A percentile compares a stretch with the other conserved stretches of the same genome.
These are phyloP conservation scores for Drosophila macrospina DNA, from an alignment of 2,888 invertebrate genomes.

Conservation along the genomic window DNA sequence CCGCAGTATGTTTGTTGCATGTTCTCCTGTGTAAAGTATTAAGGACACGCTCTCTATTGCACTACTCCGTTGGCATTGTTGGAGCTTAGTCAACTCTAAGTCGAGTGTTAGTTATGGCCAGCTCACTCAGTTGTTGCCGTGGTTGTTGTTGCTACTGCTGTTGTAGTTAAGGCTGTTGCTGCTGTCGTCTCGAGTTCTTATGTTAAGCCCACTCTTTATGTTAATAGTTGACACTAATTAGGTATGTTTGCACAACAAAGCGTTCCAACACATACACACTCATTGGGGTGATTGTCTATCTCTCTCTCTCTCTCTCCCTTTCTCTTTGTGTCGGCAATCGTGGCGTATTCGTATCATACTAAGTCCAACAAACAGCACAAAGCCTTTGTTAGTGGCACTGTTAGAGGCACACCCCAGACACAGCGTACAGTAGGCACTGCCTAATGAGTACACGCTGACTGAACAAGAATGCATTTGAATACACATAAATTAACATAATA, in stretches of 20 bases:
- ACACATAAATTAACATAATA: too few relatives aligned
- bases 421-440: constrained; percentile 24
- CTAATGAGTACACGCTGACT: not conserved
- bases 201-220: constrained; percentile 80
- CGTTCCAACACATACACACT: constrained; percentile 36
- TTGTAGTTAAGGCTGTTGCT: constrained; percentile 36
- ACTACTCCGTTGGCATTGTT: constrained; percentile 48
- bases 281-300: not conserved
- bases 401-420: constrained; percentile 15
- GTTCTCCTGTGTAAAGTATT: constrained; percentile 34
- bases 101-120: constrained; percentile 74
- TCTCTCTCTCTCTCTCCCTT: constrained; percentile 3
- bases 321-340: constrained; percentile 25
- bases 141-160: constrained; percentile 25
- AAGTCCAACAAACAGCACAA: constrained; percentile 63
- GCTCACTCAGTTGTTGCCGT: constrained; percentile 48
- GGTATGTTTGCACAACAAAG: constrained; percentile 79
- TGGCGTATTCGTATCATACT: constrained; percentile 54
- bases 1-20: constrained; percentile 13
- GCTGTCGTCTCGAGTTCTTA: constrained; percentile 77
- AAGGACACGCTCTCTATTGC: constrained; percentile 55
- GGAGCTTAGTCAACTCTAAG: constrained; percentile 67
- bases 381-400: constrained; percentile 64
- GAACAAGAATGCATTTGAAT: not conserved
- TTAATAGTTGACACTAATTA: constrained; percentile 81